Percentiles rank a stretch among this genome's conserved stretches.
Conservation (phyloP, 1,140 invertebrate genomes). For the Heterodera carotae region DNA sequence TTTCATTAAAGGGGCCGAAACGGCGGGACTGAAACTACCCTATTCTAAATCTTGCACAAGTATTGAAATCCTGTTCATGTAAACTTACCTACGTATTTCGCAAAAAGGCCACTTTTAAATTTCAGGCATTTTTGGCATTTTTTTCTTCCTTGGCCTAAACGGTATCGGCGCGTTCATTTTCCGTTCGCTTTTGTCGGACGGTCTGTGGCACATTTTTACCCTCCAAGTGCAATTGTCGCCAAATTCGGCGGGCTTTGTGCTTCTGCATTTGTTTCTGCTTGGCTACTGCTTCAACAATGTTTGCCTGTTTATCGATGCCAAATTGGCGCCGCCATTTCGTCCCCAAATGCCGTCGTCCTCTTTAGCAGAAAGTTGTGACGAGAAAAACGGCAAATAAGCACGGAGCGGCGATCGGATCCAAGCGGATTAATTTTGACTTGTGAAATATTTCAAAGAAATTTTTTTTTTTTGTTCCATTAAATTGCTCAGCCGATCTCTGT, state of each 20-base stretch:
- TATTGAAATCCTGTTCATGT: too few relatives aligned
- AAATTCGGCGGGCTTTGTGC: conserved; percentile 50
- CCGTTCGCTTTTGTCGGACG: conserved; percentile 49
- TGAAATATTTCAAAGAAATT: background rate
- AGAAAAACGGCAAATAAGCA: too few relatives aligned
- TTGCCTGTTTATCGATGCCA: conserved; percentile 59
- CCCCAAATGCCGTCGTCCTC: too few relatives aligned
- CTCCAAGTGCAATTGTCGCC: conserved; percentile 36
- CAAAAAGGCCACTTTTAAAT: background rate
- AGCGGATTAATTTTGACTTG: too few relatives aligned
- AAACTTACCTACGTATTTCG: background rate
- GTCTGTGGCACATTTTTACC: conserved; percentile 34
- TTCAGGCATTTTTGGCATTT: conserved; percentile 61
- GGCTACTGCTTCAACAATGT: conserved; percentile 63
- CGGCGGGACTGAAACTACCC: too few relatives aligned
- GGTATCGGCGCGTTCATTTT: conserved; percentile 59
- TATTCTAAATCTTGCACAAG: too few relatives aligned
- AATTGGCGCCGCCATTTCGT: conserved; percentile 25
- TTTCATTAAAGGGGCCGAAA: too few relatives aligned
- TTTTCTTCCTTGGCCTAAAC: conserved; percentile 59
- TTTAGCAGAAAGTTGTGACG: background rate
- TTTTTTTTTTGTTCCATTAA: background rate
- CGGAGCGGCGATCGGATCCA: too few relatives aligned
- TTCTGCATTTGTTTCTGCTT: conserved; percentile 57
- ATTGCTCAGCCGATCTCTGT: too few relatives aligned